Evolutionary conservation across 2,888 invertebrate species (phyloP).

Genomic region (Zaprionus obscuricornis): DNA sequence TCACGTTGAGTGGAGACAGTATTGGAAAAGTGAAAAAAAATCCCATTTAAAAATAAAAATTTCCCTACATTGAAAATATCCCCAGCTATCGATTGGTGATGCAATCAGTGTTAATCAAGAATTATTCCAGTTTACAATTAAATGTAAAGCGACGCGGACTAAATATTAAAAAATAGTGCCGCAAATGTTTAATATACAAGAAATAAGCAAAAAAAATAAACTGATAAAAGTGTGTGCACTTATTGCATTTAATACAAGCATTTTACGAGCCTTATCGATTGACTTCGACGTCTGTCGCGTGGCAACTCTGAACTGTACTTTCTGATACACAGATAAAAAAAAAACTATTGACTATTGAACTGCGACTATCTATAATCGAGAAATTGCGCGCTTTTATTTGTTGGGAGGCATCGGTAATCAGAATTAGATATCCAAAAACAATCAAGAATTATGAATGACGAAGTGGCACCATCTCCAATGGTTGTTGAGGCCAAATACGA

Average conservation of each 20-base stretch:
- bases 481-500: conserved; percentile 64
- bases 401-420: conserved; percentile 61
- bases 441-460: conserved; percentile 56
- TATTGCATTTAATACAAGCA: conserved; percentile 39
- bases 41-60: conserved; percentile 44
- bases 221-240: conserved; percentile 15
- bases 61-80: conserved; percentile 56
- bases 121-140: conserved; percentile 39
- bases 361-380: conserved; percentile 78
- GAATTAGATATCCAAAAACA: conserved; percentile 39
- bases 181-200: neutral
- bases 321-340: conserved; percentile 74
- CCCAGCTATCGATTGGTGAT: conserved; percentile 77
- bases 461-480: conserved; percentile 53
- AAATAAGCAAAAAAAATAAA: conserved; percentile 4
- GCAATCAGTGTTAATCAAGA: conserved; percentile 62
- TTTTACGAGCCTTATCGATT: conserved; percentile 73
- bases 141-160: conserved; percentile 34
- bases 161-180: conserved; percentile 25
- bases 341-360: conserved; percentile 77
- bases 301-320: conserved; percentile 74
- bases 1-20: conserved; percentile 46
- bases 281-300: conserved; percentile 65
- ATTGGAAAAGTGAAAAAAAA: conserved; percentile 34
- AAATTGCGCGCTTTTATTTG: conserved; percentile 76